Conservation (phyloP, 2,113 vertebrate genomes). For the Trematocara zebra region DNA sequence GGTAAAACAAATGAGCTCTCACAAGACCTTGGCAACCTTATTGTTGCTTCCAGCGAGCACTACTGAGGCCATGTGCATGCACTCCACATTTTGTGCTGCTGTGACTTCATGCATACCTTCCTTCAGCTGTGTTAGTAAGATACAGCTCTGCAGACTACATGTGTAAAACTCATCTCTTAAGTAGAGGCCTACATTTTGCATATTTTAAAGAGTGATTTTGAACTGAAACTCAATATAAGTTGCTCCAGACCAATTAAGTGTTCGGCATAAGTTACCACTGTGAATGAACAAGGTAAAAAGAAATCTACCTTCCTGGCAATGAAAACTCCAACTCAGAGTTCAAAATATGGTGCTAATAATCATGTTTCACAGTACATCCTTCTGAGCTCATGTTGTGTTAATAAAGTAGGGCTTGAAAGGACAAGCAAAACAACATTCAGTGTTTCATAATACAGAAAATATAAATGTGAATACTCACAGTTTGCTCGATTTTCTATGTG, state of each 20-base stretch:
- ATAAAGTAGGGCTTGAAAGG: not conserved
- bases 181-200: not conserved
- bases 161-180: not conserved
- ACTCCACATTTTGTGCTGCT: not conserved
- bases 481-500: not conserved
- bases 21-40: not conserved
- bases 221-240: not conserved
- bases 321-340: not conserved
- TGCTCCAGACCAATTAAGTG: not conserved
- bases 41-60: not conserved
- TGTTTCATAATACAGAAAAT: not conserved
- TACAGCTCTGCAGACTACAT: not conserved
- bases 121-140: not conserved
- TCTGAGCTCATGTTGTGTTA: not conserved
- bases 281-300: not conserved
- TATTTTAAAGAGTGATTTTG: not conserved
- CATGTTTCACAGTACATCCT: not conserved
- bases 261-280: not conserved
- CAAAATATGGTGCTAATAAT: not conserved
- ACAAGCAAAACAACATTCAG: not conserved
- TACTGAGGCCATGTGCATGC: not conserved
- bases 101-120: not conserved
- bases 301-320: not conserved
- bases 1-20: not conserved
- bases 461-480: not conserved